Evolutionary conservation across 92 coral and sea anemone genomes (phyloP).

Genomic region (Parazoanthus swiftii): DNA sequence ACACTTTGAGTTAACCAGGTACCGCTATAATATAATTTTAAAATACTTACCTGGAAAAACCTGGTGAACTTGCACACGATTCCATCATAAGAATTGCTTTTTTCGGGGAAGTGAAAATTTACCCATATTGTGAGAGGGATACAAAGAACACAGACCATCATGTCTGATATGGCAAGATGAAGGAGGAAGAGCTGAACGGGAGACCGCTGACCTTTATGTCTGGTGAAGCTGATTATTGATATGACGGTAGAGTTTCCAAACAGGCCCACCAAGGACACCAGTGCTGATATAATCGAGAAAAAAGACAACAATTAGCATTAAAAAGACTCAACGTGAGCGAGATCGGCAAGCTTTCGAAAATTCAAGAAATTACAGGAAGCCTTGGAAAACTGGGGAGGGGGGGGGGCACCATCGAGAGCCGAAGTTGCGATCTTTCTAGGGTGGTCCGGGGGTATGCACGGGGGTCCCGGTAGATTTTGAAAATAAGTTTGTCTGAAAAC

Average conservation of each 20-base stretch:
- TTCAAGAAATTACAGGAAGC: too few relatives aligned
- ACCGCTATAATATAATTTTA: too few relatives aligned
- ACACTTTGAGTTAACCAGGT: too few relatives aligned
- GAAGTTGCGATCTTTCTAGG: too few relatives aligned
- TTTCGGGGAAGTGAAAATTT: slow-evolving; percentile 61
- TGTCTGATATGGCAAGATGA: slow-evolving; percentile 80
- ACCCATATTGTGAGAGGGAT: slow-evolving; percentile 82
- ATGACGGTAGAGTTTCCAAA: slow-evolving; percentile 73
- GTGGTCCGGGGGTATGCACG: too few relatives aligned
- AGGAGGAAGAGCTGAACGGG: slow-evolving; percentile 75
- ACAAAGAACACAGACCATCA: slow-evolving; percentile 77
- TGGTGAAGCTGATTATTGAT: slow-evolving; percentile 55
- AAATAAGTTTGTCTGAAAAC: too few relatives aligned
- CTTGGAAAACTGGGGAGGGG: too few relatives aligned
- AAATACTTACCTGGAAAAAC: slow-evolving; percentile 63
- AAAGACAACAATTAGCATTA: background rate
- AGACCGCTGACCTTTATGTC: slow-evolving; percentile 75
- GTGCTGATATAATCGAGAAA: slow-evolving; percentile 41
- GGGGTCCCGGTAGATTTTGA: too few relatives aligned
- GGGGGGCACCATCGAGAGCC: too few relatives aligned
- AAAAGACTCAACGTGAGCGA: too few relatives aligned
- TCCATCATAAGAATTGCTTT: slow-evolving; percentile 50
- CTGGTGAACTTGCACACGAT: slow-evolving; percentile 70
- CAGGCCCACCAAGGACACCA: slow-evolving; percentile 64
- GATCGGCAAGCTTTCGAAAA: too few relatives aligned